These are phyloP conservation scores for Pseudorectes ferrugineus DNA, from an alignment of 2,113 vertebrate species.

Conservation along the genomic window DNA sequence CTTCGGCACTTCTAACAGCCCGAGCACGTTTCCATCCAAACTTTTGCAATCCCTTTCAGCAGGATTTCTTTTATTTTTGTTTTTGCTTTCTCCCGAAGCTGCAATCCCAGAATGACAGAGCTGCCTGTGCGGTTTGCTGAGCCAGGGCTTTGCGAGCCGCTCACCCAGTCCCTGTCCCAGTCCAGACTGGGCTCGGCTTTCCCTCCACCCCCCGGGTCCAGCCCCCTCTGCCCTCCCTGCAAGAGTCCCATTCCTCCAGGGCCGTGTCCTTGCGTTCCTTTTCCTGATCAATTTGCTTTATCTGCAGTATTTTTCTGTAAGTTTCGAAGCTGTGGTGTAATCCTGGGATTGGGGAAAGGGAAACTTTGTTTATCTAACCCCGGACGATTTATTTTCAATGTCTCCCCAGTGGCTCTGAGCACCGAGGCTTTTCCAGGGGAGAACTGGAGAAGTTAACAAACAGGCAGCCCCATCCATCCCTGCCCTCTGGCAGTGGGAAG, in stretches of 20 bases:
- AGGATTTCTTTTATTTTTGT: accelerated
- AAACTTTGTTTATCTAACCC: neutral
- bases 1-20: neutral
- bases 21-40: accelerated
- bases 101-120: neutral
- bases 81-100: neutral
- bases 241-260: accelerated
- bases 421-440: neutral
- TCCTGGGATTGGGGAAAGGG: neutral
- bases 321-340: neutral
- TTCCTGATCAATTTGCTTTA: neutral
- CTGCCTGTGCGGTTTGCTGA: neutral
- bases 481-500: neutral
- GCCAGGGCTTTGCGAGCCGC: neutral
- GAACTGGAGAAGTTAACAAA: neutral
- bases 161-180: neutral
- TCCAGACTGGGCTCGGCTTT: neutral
- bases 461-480: accelerated
- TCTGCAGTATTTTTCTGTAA: neutral
- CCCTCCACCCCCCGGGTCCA: accelerated
- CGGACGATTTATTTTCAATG: accelerated
- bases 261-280: accelerated
- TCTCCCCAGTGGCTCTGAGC: neutral
- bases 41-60: neutral
- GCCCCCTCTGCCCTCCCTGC: accelerated